Evolutionary conservation across 1,140 invertebrate genomes (phyloP).

Genomic region (Rhagoletis pomonella): DNA sequence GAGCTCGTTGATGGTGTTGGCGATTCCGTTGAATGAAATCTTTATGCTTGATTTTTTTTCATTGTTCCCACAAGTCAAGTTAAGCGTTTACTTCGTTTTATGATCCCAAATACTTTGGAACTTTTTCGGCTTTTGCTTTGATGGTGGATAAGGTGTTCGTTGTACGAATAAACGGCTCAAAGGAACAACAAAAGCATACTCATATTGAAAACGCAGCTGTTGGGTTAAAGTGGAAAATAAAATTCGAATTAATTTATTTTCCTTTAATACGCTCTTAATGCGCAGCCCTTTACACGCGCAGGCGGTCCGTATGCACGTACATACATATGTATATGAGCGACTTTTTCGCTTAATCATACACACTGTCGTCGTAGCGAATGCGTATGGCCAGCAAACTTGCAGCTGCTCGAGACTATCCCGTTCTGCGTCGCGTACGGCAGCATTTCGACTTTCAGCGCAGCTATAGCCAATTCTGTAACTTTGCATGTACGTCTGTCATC

Average conservation of each 20-base stretch:
- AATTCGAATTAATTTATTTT: neutral
- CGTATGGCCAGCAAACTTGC: slow-evolving; percentile 6
- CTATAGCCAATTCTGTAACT: neutral
- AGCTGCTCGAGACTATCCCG: neutral
- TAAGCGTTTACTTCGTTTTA: neutral
- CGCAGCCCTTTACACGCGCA: neutral
- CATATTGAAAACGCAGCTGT: neutral
- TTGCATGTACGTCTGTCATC: neutral
- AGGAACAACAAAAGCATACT: neutral
- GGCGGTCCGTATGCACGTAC: neutral
- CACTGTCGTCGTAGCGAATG: neutral
- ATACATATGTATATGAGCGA: neutral
- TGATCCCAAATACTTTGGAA: neutral
- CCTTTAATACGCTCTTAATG: neutral
- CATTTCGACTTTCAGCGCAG: neutral
- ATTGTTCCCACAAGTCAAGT: neutral
- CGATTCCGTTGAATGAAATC: neutral
- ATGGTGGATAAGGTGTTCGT: neutral
- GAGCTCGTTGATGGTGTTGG: neutral
- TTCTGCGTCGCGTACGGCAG: neutral
- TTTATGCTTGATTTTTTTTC: neutral
- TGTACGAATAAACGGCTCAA: neutral
- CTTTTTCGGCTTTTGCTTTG: slow-evolving; percentile 26
- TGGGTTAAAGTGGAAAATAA: neutral
- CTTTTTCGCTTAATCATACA: slow-evolving; percentile 23